Evolutionary conservation across 1,140 invertebrate species (phyloP).

Genomic region (Rhopalosiphum padi): DNA sequence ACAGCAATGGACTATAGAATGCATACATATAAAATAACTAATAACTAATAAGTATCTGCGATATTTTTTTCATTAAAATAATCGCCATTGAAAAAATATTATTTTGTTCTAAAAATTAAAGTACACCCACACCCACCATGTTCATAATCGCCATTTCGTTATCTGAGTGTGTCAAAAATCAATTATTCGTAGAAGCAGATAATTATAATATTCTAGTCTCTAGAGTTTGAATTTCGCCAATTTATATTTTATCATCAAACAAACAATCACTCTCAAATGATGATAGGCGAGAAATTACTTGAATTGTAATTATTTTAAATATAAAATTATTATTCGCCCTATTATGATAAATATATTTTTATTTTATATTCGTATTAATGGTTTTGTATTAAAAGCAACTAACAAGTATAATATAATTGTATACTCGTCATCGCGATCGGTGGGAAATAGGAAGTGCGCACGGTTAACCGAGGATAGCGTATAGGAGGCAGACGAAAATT

Average conservation of each 20-base stretch:
- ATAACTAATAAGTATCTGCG: background rate
- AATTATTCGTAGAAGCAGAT: slow-evolving; percentile 35
- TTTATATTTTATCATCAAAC: background rate
- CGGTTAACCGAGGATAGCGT: slow-evolving; percentile 46
- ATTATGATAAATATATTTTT: background rate
- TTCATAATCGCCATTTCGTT: slow-evolving; percentile 46
- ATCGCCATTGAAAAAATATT: background rate
- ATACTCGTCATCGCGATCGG: background rate
- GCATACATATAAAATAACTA: background rate
- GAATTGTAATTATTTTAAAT: slow-evolving; percentile 31
- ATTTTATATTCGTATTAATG: slow-evolving; percentile 14
- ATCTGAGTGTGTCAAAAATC: slow-evolving; percentile 41
- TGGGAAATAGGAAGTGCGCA: slow-evolving; percentile 58
- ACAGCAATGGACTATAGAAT: background rate
- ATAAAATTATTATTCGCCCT: background rate
- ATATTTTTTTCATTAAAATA: background rate
- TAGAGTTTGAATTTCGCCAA: slow-evolving; percentile 39
- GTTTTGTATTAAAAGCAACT: background rate
- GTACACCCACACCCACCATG: background rate
- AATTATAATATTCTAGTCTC: slow-evolving; percentile 26
- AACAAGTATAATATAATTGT: background rate
- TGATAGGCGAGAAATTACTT: background rate
- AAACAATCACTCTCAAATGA: background rate
- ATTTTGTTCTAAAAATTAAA: background rate
- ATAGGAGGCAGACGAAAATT: slow-evolving; percentile 19